Evolutionary conservation across 2,113 vertebrate species (phyloP).

Genomic region (Melozone crissalis): DNA sequence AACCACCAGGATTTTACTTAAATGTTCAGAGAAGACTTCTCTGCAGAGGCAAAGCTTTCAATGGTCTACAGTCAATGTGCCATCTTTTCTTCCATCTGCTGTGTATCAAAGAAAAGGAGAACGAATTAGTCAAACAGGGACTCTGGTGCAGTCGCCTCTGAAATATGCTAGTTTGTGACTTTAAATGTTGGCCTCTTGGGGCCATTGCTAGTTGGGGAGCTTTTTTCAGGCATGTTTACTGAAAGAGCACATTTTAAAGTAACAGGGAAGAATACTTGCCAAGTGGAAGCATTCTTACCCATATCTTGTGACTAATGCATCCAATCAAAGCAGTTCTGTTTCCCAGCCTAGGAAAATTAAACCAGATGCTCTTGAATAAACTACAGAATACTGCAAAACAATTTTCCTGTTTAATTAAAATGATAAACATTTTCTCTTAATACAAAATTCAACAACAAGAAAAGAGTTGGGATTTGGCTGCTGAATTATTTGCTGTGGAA

Average conservation of each 20-base stretch:
- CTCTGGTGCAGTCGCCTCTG: neutral
- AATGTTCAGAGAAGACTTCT: neutral
- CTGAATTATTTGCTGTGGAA: neutral
- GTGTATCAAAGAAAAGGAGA: neutral
- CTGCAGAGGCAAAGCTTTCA: neutral
- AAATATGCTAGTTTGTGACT: neutral
- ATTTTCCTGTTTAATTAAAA: conserved; percentile 52
- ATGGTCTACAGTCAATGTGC: neutral
- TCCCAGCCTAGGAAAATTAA: conserved; percentile 16
- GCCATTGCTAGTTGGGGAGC: neutral
- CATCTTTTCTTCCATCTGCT: neutral
- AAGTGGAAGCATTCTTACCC: conserved; percentile 35
- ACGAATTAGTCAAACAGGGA: neutral
- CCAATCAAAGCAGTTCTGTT: conserved; percentile 20
- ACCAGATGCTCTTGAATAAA: conserved; percentile 51
- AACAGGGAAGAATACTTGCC: neutral
- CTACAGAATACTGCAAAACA: conserved; percentile 15
- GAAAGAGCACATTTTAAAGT: conserved; percentile 19
- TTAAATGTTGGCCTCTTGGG: neutral
- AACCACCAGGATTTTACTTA: rapidly evolving
- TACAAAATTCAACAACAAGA: neutral
- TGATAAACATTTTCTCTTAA: neutral
- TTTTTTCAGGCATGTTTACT: conserved; percentile 28
- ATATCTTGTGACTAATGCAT: neutral
- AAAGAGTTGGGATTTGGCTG: neutral